Evolutionary conservation across 2,113 vertebrate species (phyloP).

Genomic region (Pagrus major): DNA sequence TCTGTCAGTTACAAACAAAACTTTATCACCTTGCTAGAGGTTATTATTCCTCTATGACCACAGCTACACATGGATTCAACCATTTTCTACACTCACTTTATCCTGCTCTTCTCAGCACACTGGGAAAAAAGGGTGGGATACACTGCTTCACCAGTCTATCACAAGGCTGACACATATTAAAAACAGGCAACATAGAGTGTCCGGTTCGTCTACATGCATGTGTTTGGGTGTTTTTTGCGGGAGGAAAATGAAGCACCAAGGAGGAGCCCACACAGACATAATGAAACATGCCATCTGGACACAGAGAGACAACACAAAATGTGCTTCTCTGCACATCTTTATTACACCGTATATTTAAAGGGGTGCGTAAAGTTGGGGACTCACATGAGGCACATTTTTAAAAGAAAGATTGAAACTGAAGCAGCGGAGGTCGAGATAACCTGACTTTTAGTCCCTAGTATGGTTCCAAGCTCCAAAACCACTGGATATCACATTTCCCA

Average conservation of each 20-base stretch:
- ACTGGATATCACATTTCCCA: background rate
- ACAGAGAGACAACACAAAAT: background rate
- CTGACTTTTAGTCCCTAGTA: background rate
- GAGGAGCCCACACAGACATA: background rate
- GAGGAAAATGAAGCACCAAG: background rate
- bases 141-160: background rate
- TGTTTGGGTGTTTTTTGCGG: background rate
- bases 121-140: background rate
- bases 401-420: background rate
- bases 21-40: background rate
- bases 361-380: background rate
- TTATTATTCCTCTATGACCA: background rate
- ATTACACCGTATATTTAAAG: background rate
- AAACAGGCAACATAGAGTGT: background rate
- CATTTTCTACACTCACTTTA: background rate
- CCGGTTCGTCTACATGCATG: background rate
- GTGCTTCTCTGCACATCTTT: background rate
- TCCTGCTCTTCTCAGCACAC: background rate
- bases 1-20: background rate
- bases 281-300: background rate
- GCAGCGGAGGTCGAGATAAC: background rate
- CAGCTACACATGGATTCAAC: background rate
- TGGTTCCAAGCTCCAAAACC: background rate
- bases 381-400: background rate
- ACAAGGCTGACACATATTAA: background rate